Evolutionary conservation across 2,888 invertebrate genomes (phyloP), one percentile per base, ranked within the genome.

Genomic region (Himalopsyche tibetana): DNA sequence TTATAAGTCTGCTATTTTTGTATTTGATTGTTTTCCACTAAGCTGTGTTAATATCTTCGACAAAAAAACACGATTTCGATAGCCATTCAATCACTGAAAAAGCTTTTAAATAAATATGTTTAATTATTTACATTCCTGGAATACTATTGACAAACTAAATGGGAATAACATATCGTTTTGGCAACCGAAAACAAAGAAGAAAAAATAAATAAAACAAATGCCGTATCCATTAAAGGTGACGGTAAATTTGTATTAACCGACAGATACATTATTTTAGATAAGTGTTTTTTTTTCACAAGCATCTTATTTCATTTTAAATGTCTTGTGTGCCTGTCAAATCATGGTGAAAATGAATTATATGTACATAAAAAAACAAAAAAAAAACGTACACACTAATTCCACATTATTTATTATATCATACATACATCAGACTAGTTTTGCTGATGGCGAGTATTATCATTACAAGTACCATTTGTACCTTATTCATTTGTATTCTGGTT

Each of bases 111-210:
- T 74, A 38, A 74, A 74, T 74, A 74, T 12, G 12, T 74, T 38
- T 38, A 74, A 74, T 74, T 74, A 74, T 74, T 74, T 74, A 36
- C 12, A 38, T 19, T 4, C 12, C 38, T 12, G 11, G 19, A 28
- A 74, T 28, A 74, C 74, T 74, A 74, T 74, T 74, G 36, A 36
- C 74, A 74, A 74, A 74, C 12, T 2, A 74, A 74, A 74, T 74
- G 5, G 38, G 12, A 74, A 74, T 36, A 15, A 74, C 12, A 74
- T 74, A 74, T 38, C 36, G 74, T 5, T 74, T 74, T 74, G 36
- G 11, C 36, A 74, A 74, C 74, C n/a, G 8, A 36, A 74, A 74
- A 74, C 36, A 74, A 36, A 12, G 74, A 74, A 36, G 38, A 74
- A 74, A 74, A 36, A 74, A 38, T 36, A 74, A 28, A 74, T 74